Conservation (phyloP, 2,113 vertebrate species). For the Pterophyllum scalare region DNA sequence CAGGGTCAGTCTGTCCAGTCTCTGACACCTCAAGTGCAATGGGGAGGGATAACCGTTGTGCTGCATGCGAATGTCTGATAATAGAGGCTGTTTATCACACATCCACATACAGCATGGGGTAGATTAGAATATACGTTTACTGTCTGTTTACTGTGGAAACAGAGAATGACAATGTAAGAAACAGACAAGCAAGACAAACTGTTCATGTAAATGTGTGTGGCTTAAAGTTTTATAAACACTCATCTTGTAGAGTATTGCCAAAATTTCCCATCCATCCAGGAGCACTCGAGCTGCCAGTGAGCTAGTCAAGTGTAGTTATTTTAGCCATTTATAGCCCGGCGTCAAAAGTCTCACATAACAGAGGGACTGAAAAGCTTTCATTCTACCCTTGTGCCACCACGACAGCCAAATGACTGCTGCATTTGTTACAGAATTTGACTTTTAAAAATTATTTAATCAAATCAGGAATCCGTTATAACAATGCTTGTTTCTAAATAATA, state of each 20-base stretch:
- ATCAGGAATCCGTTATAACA: neutral
- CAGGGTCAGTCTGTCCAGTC: constrained; percentile 63
- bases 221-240: neutral
- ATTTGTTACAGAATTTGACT: neutral
- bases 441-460: neutral
- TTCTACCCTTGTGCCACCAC: neutral
- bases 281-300: neutral
- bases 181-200: neutral
- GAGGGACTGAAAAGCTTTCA: neutral
- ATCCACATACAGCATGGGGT: neutral
- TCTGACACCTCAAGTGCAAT: constrained; percentile 10
- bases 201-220: neutral
- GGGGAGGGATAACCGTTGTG: neutral
- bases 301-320: neutral
- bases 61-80: neutral
- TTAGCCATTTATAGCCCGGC: neutral
- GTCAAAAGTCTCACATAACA: neutral
- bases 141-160: neutral
- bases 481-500: neutral
- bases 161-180: neutral
- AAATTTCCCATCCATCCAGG: neutral
- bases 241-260: neutral
- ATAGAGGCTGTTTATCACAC: neutral
- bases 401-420: neutral
- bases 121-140: neutral